Percentiles rank a stretch among this genome's conserved stretches.
These are phyloP conservation scores for Catostylus mosaicus DNA, from an alignment of 30 jellyfish, hydroid and myxozoan genomes.

Conservation along the genomic window DNA sequence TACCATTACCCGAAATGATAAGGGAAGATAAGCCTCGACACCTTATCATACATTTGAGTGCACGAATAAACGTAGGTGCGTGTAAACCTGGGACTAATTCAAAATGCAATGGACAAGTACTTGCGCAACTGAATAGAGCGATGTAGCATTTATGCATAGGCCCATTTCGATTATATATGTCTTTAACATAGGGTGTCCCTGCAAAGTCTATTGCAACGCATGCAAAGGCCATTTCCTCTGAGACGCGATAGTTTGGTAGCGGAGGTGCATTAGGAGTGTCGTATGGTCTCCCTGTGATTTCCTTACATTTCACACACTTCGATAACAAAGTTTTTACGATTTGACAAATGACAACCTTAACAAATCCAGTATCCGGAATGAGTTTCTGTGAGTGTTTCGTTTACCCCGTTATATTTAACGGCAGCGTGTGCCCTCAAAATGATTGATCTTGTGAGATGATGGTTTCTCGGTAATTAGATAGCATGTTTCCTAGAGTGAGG, in stretches of 20 bases:
- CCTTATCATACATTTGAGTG: conserved; percentile 30
- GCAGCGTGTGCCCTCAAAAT: not conserved
- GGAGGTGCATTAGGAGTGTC: conserved; percentile 57
- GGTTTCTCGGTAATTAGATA: conserved; percentile 14
- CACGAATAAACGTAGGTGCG: conserved; percentile 10
- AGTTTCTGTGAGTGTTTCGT: conserved; percentile 4
- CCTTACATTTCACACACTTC: conserved; percentile 22
- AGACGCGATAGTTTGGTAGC: conserved; percentile 46
- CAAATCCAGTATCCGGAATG: conserved; percentile 33
- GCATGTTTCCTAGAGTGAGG: conserved; percentile 10
- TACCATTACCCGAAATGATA: conserved; percentile 34
- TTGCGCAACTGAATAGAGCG: conserved; percentile 47
- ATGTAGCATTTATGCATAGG: conserved; percentile 35
- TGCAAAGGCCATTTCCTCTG: conserved; percentile 36
- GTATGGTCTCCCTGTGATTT: conserved; percentile 31
- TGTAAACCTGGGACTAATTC: conserved; percentile 23
- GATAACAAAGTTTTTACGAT: conserved; percentile 2
- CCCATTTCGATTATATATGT: not conserved
- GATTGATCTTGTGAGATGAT: conserved; percentile 12
- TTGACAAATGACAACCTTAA: conserved; percentile 32
- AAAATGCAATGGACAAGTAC: conserved; percentile 33
- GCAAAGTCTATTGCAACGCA: conserved; percentile 56
- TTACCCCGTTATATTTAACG: conserved; percentile 30
- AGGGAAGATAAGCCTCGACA: conserved; percentile 37
- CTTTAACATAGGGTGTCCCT: conserved; percentile 50